Base-by-base conservation (phyloP, 2,888 invertebrate genomes). In the Epinotia brunnichana region DNA sequence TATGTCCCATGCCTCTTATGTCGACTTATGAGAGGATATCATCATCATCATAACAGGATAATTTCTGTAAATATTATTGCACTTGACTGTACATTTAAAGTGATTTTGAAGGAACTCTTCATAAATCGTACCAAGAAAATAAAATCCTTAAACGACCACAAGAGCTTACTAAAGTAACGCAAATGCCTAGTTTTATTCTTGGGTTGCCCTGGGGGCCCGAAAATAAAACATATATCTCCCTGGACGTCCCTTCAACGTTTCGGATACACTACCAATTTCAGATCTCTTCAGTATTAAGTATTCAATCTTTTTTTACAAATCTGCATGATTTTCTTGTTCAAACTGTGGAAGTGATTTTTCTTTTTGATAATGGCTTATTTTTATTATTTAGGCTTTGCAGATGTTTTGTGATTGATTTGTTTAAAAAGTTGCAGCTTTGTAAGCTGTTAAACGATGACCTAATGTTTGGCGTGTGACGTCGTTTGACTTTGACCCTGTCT, bases 331-430 rank as follows among this genome's bases (percentile, higher is more conserved):
- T 75, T 74, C 74, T 67, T 17, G 75, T 60, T 71, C 56, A 63
- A 73, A 56, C 62, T 62, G 73, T 74, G 69, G 44, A 69, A 69
- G 63, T 73, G 64, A 61, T 60, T 72, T 72, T 59, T 64, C 17
- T 71, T 61, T 21, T 19, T 66, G 57, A 76, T 77, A 79, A 81
- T 79, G 79, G 91, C 91, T 92, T 91, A 82, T 90, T 91, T 84
- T 89, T 88, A 88, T 90, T 85, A 89, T 92, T 91, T 90, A 90
- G 89, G 90, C 91, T 92, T 91, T 81, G 91, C 91, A 88, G 83
- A 84, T 62, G 66, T 73, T 66, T 63, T 73, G 68, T 72, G 61
- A 62, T 62, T 72, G 56, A 51, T 67, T 67, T 61, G 35, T 67
- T 41, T 44, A 44, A 39, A 39, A 73, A 68, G n/a, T 68, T 66